These are phyloP conservation scores for roundworm (Caenorhabditis elegans) DNA, from an alignment of 1,140 invertebrate genomes.

Conservation along the genomic window DNA sequence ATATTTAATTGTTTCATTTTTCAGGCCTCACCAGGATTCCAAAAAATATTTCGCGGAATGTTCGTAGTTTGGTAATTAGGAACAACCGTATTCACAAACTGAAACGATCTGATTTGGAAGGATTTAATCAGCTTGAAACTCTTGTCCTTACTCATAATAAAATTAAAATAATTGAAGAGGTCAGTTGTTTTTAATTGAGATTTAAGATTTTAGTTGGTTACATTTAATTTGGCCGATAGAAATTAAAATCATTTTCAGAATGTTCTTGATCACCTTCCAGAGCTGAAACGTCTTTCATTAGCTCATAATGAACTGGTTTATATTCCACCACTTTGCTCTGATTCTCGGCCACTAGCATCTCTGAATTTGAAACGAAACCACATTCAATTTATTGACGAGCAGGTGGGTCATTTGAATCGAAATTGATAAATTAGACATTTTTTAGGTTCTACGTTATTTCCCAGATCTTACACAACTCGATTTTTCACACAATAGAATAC, in stretches of 20 bases:
- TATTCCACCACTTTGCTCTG: slow-evolving; percentile 4
- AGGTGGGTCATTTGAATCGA: not conserved
- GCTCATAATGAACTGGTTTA: slow-evolving; percentile 19
- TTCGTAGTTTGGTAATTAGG: not conserved
- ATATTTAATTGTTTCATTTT: no score
- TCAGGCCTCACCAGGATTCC: not conserved
- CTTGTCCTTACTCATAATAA: slow-evolving; percentile 32
- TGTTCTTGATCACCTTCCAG: slow-evolving; percentile 22
- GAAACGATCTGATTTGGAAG: not conserved
- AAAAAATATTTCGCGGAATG: not conserved
- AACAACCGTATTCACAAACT: slow-evolving; percentile 3
- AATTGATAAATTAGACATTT: not conserved
- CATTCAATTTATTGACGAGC: slow-evolving; percentile 21
- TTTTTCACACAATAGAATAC: slow-evolving; percentile 34
- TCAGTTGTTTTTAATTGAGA: no score
- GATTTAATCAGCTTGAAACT: not conserved
- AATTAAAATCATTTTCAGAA: no score
- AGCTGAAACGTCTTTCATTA: slow-evolving; percentile 25
- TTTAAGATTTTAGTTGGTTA: no score
- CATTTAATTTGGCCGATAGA: no score
- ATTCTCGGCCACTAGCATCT: not conserved
- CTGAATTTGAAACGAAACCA: slow-evolving; percentile 34
- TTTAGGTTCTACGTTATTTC: slow-evolving; percentile 19
- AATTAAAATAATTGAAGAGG: not conserved
- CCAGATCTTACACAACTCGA: slow-evolving; percentile 26